Base-by-base conservation (phyloP, 1,140 invertebrate species). In the Lamellibrachia luymesi region DNA sequence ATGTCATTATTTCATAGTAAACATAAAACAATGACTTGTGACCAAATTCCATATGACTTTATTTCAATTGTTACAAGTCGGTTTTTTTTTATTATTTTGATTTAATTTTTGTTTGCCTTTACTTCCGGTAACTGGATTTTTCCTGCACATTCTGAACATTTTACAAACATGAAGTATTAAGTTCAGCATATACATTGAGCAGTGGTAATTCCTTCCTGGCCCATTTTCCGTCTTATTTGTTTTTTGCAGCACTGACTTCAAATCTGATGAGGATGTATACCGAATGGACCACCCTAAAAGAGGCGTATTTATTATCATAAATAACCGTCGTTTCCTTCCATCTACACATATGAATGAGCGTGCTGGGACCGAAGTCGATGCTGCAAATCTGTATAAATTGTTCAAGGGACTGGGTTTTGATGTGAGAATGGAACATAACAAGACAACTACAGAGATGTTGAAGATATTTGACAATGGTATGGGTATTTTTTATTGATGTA, bases 241-340 rank as follows among this genome's bases (percentile, higher is more conserved):
- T 80, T 80, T 80, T 17, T 6, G 64, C 64, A 80, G 64, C 64
- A 22, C 17, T 10, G 64, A 80, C 64, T 22, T 17, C 52, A 56
- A 38, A 38, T 38, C 38, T 38, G 38, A 56, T 17, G 52, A 80
- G 7, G 64, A 80, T 80, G 64, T 49, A 4, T 99, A 99, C 95
- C 98, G 98, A 94, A 99, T 99, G 98, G 97, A 97, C 95, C 98
- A 99, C 96, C 96, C 97, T 90, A 97, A 97, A 93, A 97, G 98
- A 93, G 98, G 98, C 25, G 95, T 97, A 92, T 98, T 98, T 25
- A 95, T 99, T 0, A 98, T 99, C 94, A 98, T 99, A 94, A 99
- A 99, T 95, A 98, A 99, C 96, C 98, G 98, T 96, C 94, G 93
- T n/a, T 97, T 97, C 94, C 93, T 96, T 52, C 94, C 95, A 6